A percentile compares a stretch with the other conserved stretches of the same genome.
Conservation (phyloP, 2,888 invertebrate genomes). For the Iphiclides podalirius region DNA sequence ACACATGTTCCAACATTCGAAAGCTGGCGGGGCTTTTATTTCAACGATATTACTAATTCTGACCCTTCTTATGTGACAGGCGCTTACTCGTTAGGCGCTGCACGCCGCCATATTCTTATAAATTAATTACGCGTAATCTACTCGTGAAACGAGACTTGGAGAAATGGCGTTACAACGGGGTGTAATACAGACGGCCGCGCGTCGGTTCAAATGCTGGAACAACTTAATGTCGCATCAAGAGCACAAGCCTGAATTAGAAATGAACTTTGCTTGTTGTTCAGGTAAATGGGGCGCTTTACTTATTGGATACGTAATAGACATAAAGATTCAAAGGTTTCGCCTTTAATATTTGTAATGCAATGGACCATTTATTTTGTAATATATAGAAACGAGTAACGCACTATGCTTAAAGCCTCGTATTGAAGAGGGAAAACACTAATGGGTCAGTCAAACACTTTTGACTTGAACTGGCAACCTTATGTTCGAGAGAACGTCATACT, state of each 20-base stretch:
- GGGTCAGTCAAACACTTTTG: too few relatives aligned
- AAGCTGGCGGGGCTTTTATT: too few relatives aligned
- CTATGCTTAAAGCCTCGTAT: too few relatives aligned
- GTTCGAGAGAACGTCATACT: too few relatives aligned
- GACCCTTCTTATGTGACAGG: conserved; percentile 56
- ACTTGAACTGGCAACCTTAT: too few relatives aligned
- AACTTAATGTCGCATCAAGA: conserved; percentile 66
- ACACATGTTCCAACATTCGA: background rate
- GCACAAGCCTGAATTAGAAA: conserved; percentile 74
- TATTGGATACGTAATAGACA: too few relatives aligned
- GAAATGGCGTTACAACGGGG: conserved; percentile 74
- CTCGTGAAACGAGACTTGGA: conserved; percentile 76
- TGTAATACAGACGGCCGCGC: conserved; percentile 34
- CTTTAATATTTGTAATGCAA: too few relatives aligned
- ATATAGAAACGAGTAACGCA: too few relatives aligned
- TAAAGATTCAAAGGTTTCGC: too few relatives aligned
- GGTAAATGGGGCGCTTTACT: conserved; percentile 69
- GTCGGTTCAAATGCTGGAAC: conserved; percentile 57
- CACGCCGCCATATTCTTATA: conserved; percentile 76
- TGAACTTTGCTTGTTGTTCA: conserved; percentile 57
- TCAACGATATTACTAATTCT: conserved; percentile 37
- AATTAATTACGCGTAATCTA: conserved; percentile 81
- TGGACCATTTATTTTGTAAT: too few relatives aligned
- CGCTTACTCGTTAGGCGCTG: conserved; percentile 54
- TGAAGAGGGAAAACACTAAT: too few relatives aligned